Evolutionary conservation across 2,797 vertebrate genomes (phyloP).

Genomic region (Periophthalmus magnuspinnatus): DNA sequence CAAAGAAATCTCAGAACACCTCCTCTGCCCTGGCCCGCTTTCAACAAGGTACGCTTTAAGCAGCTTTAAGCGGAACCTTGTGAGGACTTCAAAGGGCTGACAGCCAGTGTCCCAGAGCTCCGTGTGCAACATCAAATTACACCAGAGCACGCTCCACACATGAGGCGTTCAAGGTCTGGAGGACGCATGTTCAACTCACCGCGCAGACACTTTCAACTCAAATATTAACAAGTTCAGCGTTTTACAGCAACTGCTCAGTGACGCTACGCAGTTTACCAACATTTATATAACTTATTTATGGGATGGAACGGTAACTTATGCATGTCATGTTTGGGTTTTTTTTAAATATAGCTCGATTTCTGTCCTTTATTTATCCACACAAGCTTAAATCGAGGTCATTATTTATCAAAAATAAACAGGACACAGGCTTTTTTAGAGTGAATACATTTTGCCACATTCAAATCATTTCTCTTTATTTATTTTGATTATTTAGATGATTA

Average conservation of each 20-base stretch:
- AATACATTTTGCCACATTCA: no score
- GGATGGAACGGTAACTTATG: not conserved
- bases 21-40: constrained; percentile 46
- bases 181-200: constrained; percentile 29
- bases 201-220: constrained; percentile 18
- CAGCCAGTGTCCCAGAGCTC: constrained; percentile 55
- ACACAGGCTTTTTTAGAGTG: no score
- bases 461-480: no score
- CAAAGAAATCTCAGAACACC: constrained; percentile 49
- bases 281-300: not conserved
- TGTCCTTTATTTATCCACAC: not conserved
- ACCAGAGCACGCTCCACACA: constrained; percentile 15
- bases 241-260: not conserved
- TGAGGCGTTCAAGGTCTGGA: constrained; percentile 33
- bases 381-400: no score
- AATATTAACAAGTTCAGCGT: constrained; percentile 7
- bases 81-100: constrained; percentile 64
- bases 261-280: not conserved
- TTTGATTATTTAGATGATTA: no score
- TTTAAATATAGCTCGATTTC: not conserved
- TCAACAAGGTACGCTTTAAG: constrained; percentile 61
- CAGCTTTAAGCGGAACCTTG: constrained; percentile 63
- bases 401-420: no score
- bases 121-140: constrained; percentile 32
- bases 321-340: not conserved